phyloP scores from a whole-genome alignment of 2,888 invertebrate species.

The Agriopis aurantiaria region DNA sequence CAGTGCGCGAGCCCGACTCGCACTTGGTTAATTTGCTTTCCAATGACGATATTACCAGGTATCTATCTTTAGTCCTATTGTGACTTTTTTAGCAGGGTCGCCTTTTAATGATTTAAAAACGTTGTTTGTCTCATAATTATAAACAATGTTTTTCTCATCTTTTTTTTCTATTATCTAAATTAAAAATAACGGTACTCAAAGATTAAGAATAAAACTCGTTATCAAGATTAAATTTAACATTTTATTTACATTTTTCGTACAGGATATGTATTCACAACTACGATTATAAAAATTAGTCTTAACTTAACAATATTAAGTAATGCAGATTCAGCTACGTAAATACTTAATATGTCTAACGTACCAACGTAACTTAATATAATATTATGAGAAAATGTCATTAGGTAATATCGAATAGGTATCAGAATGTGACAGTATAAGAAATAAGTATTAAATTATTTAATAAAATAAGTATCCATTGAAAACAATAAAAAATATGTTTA shows the following conservation, averaged over 20 bases:
- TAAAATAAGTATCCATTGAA: neutral
- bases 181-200: no score
- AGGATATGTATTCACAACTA: conserved; percentile 75
- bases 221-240: conserved; percentile 26
- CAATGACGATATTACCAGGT: no score
- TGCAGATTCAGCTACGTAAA: conserved; percentile 12
- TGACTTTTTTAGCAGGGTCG: no score
- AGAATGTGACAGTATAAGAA: no score
- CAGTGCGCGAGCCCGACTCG: no score
- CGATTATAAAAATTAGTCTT: conserved; percentile 61
- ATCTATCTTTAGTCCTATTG: no score
- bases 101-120: no score
- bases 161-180: no score
- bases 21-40: no score
- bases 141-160: no score
- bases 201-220: conserved; percentile 8
- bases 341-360: conserved; percentile 2
- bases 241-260: conserved; percentile 67
- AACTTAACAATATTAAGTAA: conserved; percentile 37
- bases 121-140: no score
- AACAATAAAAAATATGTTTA: neutral
- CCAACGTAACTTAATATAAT: conserved; percentile 6
- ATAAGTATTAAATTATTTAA: no score
- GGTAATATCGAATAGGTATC: neutral
- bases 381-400: conserved; percentile 9